Evolutionary conservation across 2,888 invertebrate genomes (phyloP).

Genomic region (Cyclophora albipunctata): DNA sequence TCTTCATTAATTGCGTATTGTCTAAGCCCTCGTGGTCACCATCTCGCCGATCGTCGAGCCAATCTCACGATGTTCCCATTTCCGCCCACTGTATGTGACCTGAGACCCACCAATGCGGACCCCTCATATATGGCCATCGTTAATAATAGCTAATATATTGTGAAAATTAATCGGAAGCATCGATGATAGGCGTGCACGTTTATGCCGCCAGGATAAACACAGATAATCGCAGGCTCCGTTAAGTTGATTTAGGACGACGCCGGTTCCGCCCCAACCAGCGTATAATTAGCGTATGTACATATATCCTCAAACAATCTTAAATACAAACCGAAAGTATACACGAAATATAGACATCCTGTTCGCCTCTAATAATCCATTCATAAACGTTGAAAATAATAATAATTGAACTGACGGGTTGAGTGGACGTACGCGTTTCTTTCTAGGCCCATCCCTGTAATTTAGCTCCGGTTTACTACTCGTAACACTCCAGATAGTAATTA

Average conservation of each 20-base stretch:
- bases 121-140: slow-evolving; percentile 35
- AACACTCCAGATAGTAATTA: slow-evolving; percentile 39
- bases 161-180: slow-evolving; percentile 57
- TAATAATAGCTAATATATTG: slow-evolving; percentile 38
- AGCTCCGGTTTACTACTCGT: slow-evolving; percentile 28
- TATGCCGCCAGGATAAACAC: slow-evolving; percentile 56
- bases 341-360: not conserved
- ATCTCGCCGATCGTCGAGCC: slow-evolving; percentile 44
- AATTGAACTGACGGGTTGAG: slow-evolving; percentile 26
- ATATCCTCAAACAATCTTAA: too few relatives aligned
- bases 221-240: slow-evolving; percentile 48
- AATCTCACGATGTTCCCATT: slow-evolving; percentile 47
- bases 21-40: slow-evolving; percentile 38
- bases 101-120: slow-evolving; percentile 17
- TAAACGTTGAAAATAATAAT: slow-evolving; percentile 34
- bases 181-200: slow-evolving; percentile 50
- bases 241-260: slow-evolving; percentile 47
- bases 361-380: slow-evolving; percentile 21
- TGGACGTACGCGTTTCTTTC: slow-evolving; percentile 29
- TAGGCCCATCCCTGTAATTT: slow-evolving; percentile 43
- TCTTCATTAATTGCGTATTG: slow-evolving; percentile 64
- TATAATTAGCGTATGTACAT: slow-evolving; percentile 3
- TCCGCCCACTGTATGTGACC: slow-evolving; percentile 29
- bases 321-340: too few relatives aligned
- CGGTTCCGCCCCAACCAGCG: slow-evolving; percentile 32